Evolutionary conservation across 2,113 vertebrate genomes (phyloP).

Genomic region (Cavia porcellus): DNA sequence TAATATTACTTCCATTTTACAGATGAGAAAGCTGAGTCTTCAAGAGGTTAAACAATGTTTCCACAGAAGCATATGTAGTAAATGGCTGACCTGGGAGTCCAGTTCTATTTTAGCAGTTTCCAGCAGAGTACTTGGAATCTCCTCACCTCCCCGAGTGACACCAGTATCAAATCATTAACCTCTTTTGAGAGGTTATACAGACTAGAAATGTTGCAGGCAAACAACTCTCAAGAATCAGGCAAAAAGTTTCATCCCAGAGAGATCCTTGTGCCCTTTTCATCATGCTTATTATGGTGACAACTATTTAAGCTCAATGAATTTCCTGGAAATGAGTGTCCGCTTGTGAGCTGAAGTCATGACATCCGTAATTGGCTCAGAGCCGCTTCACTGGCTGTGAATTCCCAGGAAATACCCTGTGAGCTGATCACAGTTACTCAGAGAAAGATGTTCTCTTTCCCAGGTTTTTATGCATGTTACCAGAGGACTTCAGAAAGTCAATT

Average conservation of each 20-base stretch:
- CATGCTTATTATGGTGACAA: background rate
- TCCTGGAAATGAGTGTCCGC: slow-evolving; percentile 68
- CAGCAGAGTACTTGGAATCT: background rate
- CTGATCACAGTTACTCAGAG: slow-evolving; percentile 5
- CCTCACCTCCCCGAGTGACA: accelerated
- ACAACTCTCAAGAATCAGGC: background rate
- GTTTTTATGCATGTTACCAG: background rate
- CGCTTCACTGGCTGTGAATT: background rate
- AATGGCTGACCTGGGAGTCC: background rate
- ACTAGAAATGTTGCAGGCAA: background rate
- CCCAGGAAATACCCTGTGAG: slow-evolving; percentile 56
- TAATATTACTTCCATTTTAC: background rate
- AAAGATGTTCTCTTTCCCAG: background rate
- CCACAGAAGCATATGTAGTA: background rate
- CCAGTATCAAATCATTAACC: background rate
- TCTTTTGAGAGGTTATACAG: background rate
- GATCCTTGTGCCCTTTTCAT: background rate
- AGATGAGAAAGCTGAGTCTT: background rate
- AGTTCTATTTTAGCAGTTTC: background rate
- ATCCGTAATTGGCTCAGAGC: background rate
- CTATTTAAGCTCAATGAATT: slow-evolving; percentile 13
- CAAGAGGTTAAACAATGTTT: background rate
- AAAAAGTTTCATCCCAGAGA: background rate
- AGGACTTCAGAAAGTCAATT: slow-evolving; percentile 9
- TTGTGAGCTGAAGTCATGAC: background rate